Conservation (phyloP, 2,888 invertebrate species). For the Phania funesta region DNA sequence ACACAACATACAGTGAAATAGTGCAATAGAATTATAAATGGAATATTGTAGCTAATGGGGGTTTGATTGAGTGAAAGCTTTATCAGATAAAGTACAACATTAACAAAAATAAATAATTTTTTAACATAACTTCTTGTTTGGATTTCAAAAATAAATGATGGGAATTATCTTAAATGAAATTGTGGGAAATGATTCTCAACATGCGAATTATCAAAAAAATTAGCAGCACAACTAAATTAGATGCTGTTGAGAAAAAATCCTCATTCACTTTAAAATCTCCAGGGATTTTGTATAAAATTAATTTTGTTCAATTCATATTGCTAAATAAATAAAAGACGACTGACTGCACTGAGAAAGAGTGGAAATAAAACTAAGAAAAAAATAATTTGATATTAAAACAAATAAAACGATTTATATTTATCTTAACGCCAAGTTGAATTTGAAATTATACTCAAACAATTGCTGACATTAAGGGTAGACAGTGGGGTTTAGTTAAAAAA, state of each 20-base stretch:
- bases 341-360: slow-evolving; percentile 38
- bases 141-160: slow-evolving; percentile 26
- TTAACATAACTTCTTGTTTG: slow-evolving; percentile 37
- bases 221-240: slow-evolving; percentile 15
- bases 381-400: slow-evolving; percentile 63
- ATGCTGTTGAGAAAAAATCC: neutral
- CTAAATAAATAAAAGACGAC: slow-evolving; percentile 62
- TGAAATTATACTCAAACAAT: slow-evolving; percentile 34
- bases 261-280: slow-evolving; percentile 56
- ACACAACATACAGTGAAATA: neutral
- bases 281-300: slow-evolving; percentile 66
- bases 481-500: neutral
- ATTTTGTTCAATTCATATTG: slow-evolving; percentile 68
- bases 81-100: slow-evolving; percentile 42
- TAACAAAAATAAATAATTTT: slow-evolving; percentile 38
- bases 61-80: slow-evolving; percentile 65
- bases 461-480: slow-evolving; percentile 14
- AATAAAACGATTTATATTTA: slow-evolving; percentile 64
- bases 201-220: neutral
- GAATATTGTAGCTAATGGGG: slow-evolving; percentile 39
- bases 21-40: neutral
- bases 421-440: slow-evolving; percentile 60
- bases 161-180: slow-evolving; percentile 31
- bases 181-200: neutral
- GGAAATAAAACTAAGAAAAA: slow-evolving; percentile 28